These are phyloP conservation scores for Crossaster papposus DNA, from an alignment of 53 echinoderm and acorn worm genomes.

Conservation along the genomic window DNA sequence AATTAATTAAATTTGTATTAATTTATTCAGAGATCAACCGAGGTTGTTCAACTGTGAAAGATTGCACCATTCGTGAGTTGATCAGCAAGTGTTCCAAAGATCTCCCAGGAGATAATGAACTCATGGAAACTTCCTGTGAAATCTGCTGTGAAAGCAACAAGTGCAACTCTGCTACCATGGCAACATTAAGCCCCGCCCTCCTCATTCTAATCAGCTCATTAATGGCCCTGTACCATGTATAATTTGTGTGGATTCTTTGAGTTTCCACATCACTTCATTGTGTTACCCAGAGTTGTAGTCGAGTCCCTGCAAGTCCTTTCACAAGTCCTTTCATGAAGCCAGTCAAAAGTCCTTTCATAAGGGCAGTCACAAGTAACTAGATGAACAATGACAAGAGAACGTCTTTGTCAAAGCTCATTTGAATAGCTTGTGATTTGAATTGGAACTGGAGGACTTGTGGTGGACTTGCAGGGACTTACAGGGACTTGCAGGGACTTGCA, in stretches of 20 bases:
- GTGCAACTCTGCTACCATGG: conserved; percentile 63
- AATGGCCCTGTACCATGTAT: conserved; percentile 26
- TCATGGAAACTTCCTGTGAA: conserved; percentile 37
- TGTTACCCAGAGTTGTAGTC: too few species aligned
- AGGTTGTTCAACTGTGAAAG: not conserved
- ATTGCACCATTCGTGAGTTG: not conserved
- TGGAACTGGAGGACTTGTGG: too few species aligned
- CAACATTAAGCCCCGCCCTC: conserved; percentile 33
- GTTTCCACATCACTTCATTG: too few species aligned
- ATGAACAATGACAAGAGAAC: too few species aligned
- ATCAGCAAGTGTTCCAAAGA: conserved; percentile 52
- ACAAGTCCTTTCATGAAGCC: too few species aligned
- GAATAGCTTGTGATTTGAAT: too few species aligned
- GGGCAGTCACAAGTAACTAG: too few species aligned
- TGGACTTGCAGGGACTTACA: too few species aligned
- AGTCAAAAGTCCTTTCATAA: too few species aligned
- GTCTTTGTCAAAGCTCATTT: too few species aligned
- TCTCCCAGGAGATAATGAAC: not conserved
- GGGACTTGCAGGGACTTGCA: too few species aligned
- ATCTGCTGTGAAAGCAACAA: conserved; percentile 53
- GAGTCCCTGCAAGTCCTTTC: too few species aligned
- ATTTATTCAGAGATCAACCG: conserved; percentile 56
- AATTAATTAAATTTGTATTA: not conserved
- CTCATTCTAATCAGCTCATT: not conserved
- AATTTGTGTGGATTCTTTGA: not conserved